Evolutionary conservation across 2,797 vertebrate genomes (phyloP).

Genomic region (Neostethus bicornis): DNA sequence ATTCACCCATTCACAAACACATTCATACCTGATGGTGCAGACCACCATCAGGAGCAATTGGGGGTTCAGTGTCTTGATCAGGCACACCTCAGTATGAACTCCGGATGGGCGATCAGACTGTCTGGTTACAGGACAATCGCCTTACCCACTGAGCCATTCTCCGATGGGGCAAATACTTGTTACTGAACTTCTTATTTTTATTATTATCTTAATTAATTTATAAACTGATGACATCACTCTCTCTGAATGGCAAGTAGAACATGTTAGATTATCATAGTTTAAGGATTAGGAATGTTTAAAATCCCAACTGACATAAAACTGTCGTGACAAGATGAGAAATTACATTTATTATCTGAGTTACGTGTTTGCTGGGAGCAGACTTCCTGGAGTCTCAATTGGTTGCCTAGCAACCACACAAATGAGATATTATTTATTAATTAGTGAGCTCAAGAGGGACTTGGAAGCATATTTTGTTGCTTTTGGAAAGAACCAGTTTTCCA

Average conservation of each 20-base stretch:
- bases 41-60: too few species aligned
- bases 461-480: constrained; percentile 7
- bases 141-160: too few species aligned
- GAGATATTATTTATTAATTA: constrained; percentile 9
- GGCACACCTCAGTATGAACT: too few species aligned
- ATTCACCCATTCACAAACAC: too few species aligned
- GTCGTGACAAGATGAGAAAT: not conserved
- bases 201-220: not conserved
- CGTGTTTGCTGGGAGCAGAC: not conserved
- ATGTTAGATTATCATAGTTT: not conserved
- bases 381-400: constrained; percentile 4
- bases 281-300: constrained; percentile 5
- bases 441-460: not conserved
- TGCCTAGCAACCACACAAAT: not conserved
- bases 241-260: not conserved
- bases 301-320: not conserved
- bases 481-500: constrained; percentile 1
- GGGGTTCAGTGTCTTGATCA: too few species aligned
- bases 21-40: too few species aligned
- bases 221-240: not conserved
- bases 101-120: too few species aligned
- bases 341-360: not conserved
- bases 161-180: too few species aligned
- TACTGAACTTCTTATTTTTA: too few species aligned
- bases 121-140: too few species aligned